A percentile compares a stretch with the other conserved stretches of the same genome.
Evolutionary conservation across 2,888 invertebrate species (phyloP).

Genomic region (Polyommatus iphigenia): DNA sequence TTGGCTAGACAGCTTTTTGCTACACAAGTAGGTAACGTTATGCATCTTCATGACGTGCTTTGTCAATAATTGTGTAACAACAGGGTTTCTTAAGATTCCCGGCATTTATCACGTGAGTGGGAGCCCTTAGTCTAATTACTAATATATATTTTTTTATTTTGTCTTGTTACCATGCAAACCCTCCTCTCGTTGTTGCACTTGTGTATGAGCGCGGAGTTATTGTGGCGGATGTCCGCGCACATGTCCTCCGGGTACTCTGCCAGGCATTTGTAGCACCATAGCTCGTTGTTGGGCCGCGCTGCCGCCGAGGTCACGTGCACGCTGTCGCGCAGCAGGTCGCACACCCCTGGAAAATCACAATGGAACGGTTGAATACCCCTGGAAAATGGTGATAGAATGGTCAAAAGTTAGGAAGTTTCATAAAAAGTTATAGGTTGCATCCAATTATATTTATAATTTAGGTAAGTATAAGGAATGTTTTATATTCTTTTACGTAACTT

Average conservation of each 20-base stretch:
- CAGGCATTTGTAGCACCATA: slow-evolving; percentile 91
- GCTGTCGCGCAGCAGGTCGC: slow-evolving; percentile 78
- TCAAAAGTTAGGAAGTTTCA: no score
- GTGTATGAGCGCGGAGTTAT: slow-evolving; percentile 81
- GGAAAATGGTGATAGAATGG: neutral
- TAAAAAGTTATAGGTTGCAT: no score
- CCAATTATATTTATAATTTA: no score
- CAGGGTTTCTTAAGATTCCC: no score
- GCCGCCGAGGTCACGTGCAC: slow-evolving; percentile 90
- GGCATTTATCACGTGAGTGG: no score
- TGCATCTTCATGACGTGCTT: no score
- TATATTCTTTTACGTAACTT: neutral
- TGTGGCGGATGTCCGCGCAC: slow-evolving; percentile 83
- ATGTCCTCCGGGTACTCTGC: slow-evolving; percentile 87
- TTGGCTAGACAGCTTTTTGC: no score
- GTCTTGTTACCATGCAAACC: slow-evolving; percentile 86
- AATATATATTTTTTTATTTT: no score
- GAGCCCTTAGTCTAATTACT: no score
- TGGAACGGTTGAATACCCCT: neutral
- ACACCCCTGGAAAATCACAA: slow-evolving; percentile 51
- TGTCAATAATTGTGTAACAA: no score
- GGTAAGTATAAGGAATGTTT: no score
- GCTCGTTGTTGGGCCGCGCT: slow-evolving; percentile 86
- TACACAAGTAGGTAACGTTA: no score
- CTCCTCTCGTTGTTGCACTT: slow-evolving; percentile 89